A percentile compares a stretch with the other conserved stretches of the same genome.
Conservation (phyloP, 2,113 vertebrate species). For the Proterorhinus semilunaris region DNA sequence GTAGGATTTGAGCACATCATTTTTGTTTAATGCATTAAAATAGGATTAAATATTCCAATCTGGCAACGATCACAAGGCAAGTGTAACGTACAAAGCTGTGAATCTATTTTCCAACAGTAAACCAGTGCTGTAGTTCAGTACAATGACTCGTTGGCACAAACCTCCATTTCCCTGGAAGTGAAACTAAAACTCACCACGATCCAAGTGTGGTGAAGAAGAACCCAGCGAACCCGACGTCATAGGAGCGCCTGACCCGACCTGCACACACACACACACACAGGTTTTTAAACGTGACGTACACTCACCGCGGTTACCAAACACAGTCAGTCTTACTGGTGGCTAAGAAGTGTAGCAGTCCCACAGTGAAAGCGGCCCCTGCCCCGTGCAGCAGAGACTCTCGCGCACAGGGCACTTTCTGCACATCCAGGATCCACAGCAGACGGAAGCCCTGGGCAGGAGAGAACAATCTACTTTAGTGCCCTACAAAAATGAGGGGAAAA, state of each 20-base stretch:
- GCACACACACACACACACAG: not conserved
- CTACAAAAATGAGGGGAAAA: no score
- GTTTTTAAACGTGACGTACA: not conserved
- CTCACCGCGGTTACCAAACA: not conserved
- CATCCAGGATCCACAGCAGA: conserved; percentile 51
- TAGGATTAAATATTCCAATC: no score
- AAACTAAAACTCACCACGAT: conserved; percentile 55
- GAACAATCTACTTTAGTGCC: no score
- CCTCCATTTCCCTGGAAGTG: conserved; percentile 23
- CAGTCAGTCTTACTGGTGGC: conserved; percentile 51
- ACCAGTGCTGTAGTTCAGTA: no score
- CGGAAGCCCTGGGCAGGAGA: conserved; percentile 40
- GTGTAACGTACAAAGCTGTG: no score
- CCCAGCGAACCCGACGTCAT: conserved; percentile 61
- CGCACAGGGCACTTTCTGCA: conserved; percentile 54
- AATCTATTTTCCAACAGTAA: no score
- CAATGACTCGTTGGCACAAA: not conserved
- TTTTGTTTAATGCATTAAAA: no score
- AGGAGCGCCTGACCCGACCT: conserved; percentile 68
- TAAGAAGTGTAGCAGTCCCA: conserved; percentile 59
- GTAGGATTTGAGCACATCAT: no score
- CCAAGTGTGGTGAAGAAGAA: conserved; percentile 63
- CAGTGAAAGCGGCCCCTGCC: conserved; percentile 33
- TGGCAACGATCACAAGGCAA: no score
- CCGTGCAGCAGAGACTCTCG: conserved; percentile 58